Base-by-base conservation (phyloP, 2,113 vertebrate genomes). In the Rhizomys pruinosus region DNA sequence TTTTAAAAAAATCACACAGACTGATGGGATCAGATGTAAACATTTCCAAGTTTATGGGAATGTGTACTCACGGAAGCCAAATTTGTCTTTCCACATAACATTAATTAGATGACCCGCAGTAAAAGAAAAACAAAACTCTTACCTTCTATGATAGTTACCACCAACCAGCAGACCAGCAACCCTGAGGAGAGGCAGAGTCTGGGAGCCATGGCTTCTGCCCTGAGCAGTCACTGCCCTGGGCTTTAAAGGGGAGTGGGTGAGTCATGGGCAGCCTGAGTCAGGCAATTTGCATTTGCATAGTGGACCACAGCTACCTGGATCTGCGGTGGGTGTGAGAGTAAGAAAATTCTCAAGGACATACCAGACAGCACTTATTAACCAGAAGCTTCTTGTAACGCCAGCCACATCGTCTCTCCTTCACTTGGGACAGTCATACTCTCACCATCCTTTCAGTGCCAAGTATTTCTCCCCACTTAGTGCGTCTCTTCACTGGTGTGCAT, bases 221-320 rank as follows among this genome's bases (percentile, higher is more conserved):
- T 32, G n/a, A 37, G 73, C 47, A 44, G 63, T 68, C 42, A 6
- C 82, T 22, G 82, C 44, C n/a, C 47, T 1, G 52, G 59, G 91
- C 76, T 96, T 97, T 97, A 97, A 96, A 97, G 87, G 90, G 91
- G 94, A 37, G 55, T 3, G 5, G 32, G 55, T 96, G 96, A 97
- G 82, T 97, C 96, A 97, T 13, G 22, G 0, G 22, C 84, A 72
- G 89, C 77, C 87, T 78, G 91, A 96, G 42, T 66, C 92, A 89
- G 89, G 78, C 73, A 86, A 90, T 78, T 84, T 84, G 72, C 82
- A 81, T 96, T 87, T 92, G 95, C 92, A 69, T 3, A 34, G 55
- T 55, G 64, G 89, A 92, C 93, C 95, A 55, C 93, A 95, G 92
- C 5, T 13, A 34, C 78, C 80, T 74, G 93, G 84, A 63, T 13